phyloP scores from a whole-genome alignment of 92 coral and sea anemone genomes.

The Epizoanthus scotinus region DNA sequence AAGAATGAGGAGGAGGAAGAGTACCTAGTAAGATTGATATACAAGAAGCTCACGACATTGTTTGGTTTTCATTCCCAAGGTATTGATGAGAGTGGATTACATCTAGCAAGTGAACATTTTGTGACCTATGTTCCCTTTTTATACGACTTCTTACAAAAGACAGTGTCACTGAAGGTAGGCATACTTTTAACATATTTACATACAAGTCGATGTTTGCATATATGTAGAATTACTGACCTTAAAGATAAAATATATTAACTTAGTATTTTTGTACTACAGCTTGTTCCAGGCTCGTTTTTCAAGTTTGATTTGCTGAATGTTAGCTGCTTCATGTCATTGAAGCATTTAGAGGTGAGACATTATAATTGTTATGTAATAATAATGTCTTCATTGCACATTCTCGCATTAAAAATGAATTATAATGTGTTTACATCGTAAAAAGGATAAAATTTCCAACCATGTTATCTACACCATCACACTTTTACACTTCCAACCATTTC shows the following conservation, averaged over 20 bases:
- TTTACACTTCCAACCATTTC: neutral
- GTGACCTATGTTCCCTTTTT: constrained; percentile 44
- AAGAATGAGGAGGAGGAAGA: neutral
- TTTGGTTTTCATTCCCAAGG: neutral
- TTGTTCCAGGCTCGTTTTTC: constrained; percentile 74
- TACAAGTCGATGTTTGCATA: neutral
- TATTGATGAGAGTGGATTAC: constrained; percentile 30
- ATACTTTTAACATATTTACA: neutral
- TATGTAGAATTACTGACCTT: no score
- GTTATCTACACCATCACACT: neutral
- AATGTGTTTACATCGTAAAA: no score
- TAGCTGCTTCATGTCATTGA: constrained; percentile 78
- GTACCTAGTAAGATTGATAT: no score
- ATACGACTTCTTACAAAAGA: constrained; percentile 39
- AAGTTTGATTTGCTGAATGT: constrained; percentile 75
- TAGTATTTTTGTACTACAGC: constrained; percentile 46
- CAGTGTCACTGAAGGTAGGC: constrained; percentile 57
- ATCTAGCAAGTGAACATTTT: constrained; percentile 27
- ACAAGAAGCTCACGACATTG: neutral
- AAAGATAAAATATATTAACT: no score
- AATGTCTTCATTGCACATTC: no score
- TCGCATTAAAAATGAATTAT: no score
- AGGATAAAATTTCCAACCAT: no score
- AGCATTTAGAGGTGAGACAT: constrained; percentile 74
- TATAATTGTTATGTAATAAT: no score